Evolutionary conservation across 2,797 vertebrate species (phyloP).

Genomic region (Pseudochirops corinnae): DNA sequence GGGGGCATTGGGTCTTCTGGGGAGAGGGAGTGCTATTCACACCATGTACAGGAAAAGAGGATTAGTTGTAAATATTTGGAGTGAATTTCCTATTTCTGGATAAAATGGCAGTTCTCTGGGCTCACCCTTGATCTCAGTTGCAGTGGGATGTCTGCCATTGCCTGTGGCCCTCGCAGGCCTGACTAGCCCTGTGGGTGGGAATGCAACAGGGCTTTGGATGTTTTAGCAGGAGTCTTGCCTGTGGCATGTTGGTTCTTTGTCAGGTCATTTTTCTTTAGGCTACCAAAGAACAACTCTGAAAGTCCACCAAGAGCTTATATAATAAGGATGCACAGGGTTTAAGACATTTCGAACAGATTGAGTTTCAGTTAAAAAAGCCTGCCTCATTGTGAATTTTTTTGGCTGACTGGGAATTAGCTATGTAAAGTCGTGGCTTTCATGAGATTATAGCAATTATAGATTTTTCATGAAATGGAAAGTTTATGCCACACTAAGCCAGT

Average conservation of each 20-base stretch:
- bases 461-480: constrained; percentile 82
- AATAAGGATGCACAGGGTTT: constrained; percentile 76
- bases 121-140: constrained; percentile 65
- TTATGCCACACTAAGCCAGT: constrained; percentile 78
- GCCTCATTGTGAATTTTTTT: constrained; percentile 77
- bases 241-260: constrained; percentile 83
- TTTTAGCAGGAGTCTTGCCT: constrained; percentile 87
- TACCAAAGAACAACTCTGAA: constrained; percentile 69
- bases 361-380: constrained; percentile 78
- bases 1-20: background rate
- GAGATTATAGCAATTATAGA: constrained; percentile 85
- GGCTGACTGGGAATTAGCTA: constrained; percentile 80
- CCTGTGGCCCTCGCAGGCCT: constrained; percentile 57
- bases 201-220: constrained; percentile 84
- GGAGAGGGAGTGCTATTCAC: background rate
- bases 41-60: background rate
- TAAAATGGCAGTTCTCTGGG: constrained; percentile 75
- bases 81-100: constrained; percentile 74
- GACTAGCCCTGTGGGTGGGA: constrained; percentile 73
- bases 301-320: constrained; percentile 76
- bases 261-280: constrained; percentile 81
- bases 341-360: constrained; percentile 77
- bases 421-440: constrained; percentile 84
- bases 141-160: constrained; percentile 70
- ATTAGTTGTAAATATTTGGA: constrained; percentile 33